Evolutionary conservation across 2,113 vertebrate species (phyloP), one percentile per base, ranked within the genome.

Genomic region (Chamaetylas fuelleborni): DNA sequence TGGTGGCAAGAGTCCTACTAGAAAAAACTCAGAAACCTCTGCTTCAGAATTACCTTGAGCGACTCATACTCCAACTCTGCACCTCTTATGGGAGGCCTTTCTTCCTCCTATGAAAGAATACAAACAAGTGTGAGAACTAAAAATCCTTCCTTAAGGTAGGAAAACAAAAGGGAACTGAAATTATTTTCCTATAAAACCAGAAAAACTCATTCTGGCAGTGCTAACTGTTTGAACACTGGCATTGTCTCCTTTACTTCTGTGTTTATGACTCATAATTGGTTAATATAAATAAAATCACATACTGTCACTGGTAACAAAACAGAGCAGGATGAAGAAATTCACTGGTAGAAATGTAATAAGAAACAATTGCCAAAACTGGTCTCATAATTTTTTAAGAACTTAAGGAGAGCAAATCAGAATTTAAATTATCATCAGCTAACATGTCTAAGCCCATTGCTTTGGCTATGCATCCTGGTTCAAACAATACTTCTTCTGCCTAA

Each of bases 41-140:
- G 12, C 22, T 90, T 50, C 29, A 72, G 60, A 42, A 93, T 98
- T 98, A 99, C 99, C 98, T 99, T 99, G 70, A 99, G 99, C 0
- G 99, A 99, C 86, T 99, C 99, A 34, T 99, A 99, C 94, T 99
- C 99, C 97, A 99, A 96, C 91, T 99, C 99, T 33, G 99, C 99
- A 51, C 99, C 98, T 91, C 99, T 98, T 50, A 98, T 98, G 83
- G 98, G 99, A 95, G 98, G 98, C 77, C 98, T 98, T 96, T 99
- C 98, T 86, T 99, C 98, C 86, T 99, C 99, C 99, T 99, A 65
- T 51, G 54, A 81, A 94, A 81, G 72, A 87, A 96, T 9, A 91
- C 34, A 96, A 42, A 87, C 29, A 85, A 89, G 29, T 34, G 19
- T 77, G 78, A 94, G 92, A 90, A 94, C 43, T 9, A 83, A 73